These are phyloP conservation scores for Xestia sexstrigata DNA, from an alignment of 2,888 invertebrate genomes.

Conservation along the genomic window DNA sequence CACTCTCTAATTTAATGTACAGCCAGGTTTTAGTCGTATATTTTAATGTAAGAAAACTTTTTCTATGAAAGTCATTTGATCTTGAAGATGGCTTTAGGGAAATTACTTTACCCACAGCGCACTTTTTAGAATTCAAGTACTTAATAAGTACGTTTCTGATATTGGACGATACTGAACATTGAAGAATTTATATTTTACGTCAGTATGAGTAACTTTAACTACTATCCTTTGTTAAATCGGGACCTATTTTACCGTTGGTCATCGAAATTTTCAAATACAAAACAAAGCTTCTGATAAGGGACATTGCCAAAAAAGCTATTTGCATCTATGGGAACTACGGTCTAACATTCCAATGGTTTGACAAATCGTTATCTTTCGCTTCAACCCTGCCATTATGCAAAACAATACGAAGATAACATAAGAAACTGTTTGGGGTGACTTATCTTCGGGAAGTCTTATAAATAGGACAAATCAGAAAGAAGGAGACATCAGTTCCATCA, in stretches of 20 bases:
- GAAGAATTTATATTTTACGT: not conserved
- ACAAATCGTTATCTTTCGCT: slow-evolving; percentile 76
- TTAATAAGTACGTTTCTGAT: not conserved
- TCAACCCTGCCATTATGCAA: slow-evolving; percentile 73
- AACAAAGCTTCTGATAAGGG: slow-evolving; percentile 27
- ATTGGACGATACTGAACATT: not conserved
- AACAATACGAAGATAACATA: slow-evolving; percentile 79
- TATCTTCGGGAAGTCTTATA: slow-evolving; percentile 73
- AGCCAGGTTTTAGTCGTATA: not conserved
- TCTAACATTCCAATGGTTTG: slow-evolving; percentile 80
- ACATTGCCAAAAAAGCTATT: slow-evolving; percentile 35
- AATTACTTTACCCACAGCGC: not conserved
- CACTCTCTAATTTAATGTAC: not conserved
- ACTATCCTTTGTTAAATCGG: not conserved
- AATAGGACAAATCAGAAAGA: slow-evolving; percentile 70
- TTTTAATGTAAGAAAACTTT: not conserved
- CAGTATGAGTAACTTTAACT: not conserved
- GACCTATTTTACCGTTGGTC: not conserved
- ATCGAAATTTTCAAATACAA: not conserved
- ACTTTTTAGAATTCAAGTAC: not conserved
- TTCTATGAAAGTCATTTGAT: not conserved
- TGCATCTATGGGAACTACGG: slow-evolving; percentile 9
- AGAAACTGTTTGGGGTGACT: slow-evolving; percentile 66
- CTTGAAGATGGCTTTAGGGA: not conserved
- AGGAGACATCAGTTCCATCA: slow-evolving; percentile 71